Conservation (phyloP, 1,140 invertebrate species). For the Drosophila pallidifrons region DNA sequence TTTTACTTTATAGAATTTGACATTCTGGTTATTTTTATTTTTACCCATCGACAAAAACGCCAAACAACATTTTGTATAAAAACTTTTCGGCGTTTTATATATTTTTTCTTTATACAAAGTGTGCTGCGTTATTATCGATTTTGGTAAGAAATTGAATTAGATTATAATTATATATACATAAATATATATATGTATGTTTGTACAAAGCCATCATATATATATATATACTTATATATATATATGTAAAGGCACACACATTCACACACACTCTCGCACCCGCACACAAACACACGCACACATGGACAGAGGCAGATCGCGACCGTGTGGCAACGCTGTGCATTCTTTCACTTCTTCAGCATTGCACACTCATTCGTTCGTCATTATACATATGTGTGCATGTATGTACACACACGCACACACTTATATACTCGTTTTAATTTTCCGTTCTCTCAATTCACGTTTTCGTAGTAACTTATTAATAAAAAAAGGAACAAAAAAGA, state of each 20-base stretch:
- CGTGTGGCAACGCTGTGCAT: constrained; percentile 72
- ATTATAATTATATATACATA: constrained; percentile 38
- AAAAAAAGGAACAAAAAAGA: constrained; percentile 55
- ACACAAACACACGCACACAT: constrained; percentile 32
- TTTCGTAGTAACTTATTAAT: constrained; percentile 69
- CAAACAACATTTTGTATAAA: constrained; percentile 28
- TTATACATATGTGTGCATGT: constrained; percentile 57
- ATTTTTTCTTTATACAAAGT: constrained; percentile 35
- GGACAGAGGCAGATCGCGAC: constrained; percentile 23
- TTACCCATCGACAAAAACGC: constrained; percentile 57
- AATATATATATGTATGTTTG: constrained; percentile 19
- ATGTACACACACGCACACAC: constrained; percentile 14
- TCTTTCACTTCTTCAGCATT: constrained; percentile 77
- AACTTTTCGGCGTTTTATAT: constrained; percentile 10
- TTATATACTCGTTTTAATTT: constrained; percentile 48
- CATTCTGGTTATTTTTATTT: constrained; percentile 47
- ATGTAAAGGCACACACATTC: constrained; percentile 16
- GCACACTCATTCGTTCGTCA: constrained; percentile 74
- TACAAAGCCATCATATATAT: constrained; percentile 43
- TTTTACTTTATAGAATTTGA: constrained; percentile 60
- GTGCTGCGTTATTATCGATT: constrained; percentile 66
- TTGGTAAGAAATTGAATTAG: constrained; percentile 61
- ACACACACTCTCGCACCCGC: constrained; percentile 16
- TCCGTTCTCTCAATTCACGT: constrained; percentile 58
- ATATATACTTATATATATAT: not conserved